Percentiles rank a stretch among this genome's conserved stretches.
phyloP scores from a whole-genome alignment of 2,888 invertebrate species.

The Oscheius onirici region DNA sequence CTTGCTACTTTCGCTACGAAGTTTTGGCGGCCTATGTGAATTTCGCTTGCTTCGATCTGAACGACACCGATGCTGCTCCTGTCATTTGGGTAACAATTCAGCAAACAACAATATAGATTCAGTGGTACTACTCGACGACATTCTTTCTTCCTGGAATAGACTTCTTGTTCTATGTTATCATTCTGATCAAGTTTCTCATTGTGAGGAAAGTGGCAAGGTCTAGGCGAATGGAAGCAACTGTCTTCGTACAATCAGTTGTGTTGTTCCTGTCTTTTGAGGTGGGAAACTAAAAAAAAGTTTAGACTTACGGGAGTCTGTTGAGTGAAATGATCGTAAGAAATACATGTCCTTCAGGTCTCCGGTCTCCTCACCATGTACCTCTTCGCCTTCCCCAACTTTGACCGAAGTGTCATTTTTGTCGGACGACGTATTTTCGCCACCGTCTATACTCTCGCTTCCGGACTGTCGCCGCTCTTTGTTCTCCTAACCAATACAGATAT shows the following conservation, averaged over 20 bases:
- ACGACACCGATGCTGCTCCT: slow-evolving; percentile 6
- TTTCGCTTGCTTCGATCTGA: background rate
- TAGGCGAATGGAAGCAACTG: slow-evolving; percentile 1
- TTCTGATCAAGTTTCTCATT: slow-evolving; percentile 4
- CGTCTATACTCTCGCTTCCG: slow-evolving; percentile 4
- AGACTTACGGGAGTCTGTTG: no score
- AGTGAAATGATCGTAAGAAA: no score
- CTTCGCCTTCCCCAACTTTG: slow-evolving; percentile 1
- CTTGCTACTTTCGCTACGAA: slow-evolving; percentile 15
- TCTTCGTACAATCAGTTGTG: background rate
- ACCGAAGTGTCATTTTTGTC: background rate
- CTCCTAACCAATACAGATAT: slow-evolving; percentile 1
- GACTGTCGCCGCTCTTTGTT: slow-evolving; percentile 11
- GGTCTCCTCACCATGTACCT: background rate
- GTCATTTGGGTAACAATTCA: background rate
- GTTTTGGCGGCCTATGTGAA: background rate
- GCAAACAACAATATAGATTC: background rate
- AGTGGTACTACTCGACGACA: slow-evolving; percentile 5
- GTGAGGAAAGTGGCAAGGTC: background rate
- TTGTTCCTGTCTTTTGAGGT: slow-evolving; percentile 12
- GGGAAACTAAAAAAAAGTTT: no score
- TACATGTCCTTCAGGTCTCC: background rate
- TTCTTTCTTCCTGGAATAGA: background rate
- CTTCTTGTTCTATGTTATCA: slow-evolving; percentile 5
- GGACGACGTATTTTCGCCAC: background rate